These are phyloP conservation scores for Potamilus streckersoni DNA, from an alignment of 1,140 invertebrate genomes.

Conservation along the genomic window DNA sequence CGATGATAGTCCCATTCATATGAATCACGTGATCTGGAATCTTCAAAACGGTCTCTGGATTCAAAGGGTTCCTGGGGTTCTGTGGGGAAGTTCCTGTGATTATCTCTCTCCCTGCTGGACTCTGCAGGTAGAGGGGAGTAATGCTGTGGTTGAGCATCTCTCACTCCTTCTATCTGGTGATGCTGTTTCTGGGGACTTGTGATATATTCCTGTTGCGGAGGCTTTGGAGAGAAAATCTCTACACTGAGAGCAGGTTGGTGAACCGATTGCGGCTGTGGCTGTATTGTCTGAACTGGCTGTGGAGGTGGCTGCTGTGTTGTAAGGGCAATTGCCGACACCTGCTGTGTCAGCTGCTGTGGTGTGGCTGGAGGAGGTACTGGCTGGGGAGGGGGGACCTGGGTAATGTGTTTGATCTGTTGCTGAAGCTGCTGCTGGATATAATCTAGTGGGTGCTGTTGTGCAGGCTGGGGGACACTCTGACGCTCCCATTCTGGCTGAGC, in stretches of 20 bases:
- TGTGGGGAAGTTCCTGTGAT: constrained; percentile 34
- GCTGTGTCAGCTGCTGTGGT: neutral
- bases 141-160: constrained; percentile 49
- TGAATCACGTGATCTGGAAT: constrained; percentile 25
- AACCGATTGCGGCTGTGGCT: constrained; percentile 17
- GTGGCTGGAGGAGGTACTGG: neutral
- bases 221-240: neutral
- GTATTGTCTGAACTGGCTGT: constrained; percentile 37
- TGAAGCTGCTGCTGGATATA: constrained; percentile 47
- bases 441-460: constrained; percentile 54
- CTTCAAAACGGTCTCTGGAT: constrained; percentile 34
- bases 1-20: constrained; percentile 10
- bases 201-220: constrained; percentile 1
- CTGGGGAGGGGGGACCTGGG: neutral
- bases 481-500: constrained; percentile 41
- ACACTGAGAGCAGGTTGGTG: constrained; percentile 2
- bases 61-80: constrained; percentile 40
- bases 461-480: constrained; percentile 22
- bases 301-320: constrained; percentile 25
- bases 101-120: constrained; percentile 36
- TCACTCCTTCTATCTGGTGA: constrained; percentile 24
- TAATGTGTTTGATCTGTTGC: constrained; percentile 18
- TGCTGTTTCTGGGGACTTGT: neutral
- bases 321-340: neutral
- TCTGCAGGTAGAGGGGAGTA: constrained; percentile 8